Evolutionary conservation across 2,888 invertebrate genomes (phyloP), one percentile per base, ranked within the genome.

Genomic region (Eristalis tenax): DNA sequence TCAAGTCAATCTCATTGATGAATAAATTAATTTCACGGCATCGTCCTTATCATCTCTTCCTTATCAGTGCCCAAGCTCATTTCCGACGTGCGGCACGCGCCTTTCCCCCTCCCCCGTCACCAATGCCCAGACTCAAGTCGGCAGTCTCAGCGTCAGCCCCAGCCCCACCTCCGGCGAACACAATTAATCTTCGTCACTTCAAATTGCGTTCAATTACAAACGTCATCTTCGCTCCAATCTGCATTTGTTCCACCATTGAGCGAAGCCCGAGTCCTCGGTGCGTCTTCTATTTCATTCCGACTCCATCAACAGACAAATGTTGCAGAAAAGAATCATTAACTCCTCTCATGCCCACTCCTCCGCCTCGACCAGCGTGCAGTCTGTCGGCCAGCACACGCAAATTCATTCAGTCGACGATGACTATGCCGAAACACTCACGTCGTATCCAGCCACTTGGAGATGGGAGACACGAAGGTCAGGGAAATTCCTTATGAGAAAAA

Each of bases 191-290:
- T 87, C 87, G 79, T 87, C 87, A 83, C 68, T 83, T 71, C 64
- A 73, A 87, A 87, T 87, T 87, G 87, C 74, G 73, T 87, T 87
- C 87, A 87, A 87, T 87, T 87, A 87, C 87, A 69, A 87, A 87
- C 76, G 87, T 80, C 83, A 80, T 83, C 76, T 83, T 87, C 75
- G 63, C 71, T 79, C 61, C 69, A 75, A 83, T 86, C 83, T 79
- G 74, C 86, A 86, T 86, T 86, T 86, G 86, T 86, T 83, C 57
- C 66, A 71, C 65, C 4, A 59, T 15, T 43, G 59, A 11, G 43
- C 18, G 22, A n/a, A n/a, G n/a, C n/a, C n/a, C n/a, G n/a, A 23
- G 40, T 8, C 2, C 38, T 8, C 8, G 38, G 11, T 13, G 38
- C 38, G 56, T 38, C 61, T 40, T 43, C 68, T 23, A 10, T 59